Evolutionary conservation across 1,140 invertebrate genomes (phyloP), one percentile per base, ranked within the genome.

Genomic region (Halesus radiatus): DNA sequence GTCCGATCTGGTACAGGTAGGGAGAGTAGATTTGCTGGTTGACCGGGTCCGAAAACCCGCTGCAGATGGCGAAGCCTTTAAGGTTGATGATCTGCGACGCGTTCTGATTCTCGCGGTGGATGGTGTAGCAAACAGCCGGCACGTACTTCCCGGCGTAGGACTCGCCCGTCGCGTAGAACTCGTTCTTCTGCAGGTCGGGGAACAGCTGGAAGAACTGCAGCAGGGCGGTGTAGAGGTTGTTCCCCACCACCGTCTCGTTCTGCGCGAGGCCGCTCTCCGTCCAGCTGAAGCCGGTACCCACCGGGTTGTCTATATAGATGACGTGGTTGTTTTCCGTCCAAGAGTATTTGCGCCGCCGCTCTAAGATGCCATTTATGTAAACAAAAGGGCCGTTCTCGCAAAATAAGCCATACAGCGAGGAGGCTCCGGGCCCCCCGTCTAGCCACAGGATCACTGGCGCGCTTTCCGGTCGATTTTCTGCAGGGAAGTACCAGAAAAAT

Each of bases 101-200:
- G 56, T 81, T 81, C 74, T 80, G 88, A 84, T 87, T 91, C 56
- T 89, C 92, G 54, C 91, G 89, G 85, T 96, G 93, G 64, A 97
- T 96, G 20, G 93, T 92, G 85, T 95, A 92, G 0, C 92, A 92
- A 16, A 96, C 85, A 0, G 94, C 93, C n/a, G 96, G 95, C 0
- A 96, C 93, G 89, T 96, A 96, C 85, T 94, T 94, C 3, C 96
- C 96, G 13, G 92, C 96, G 87, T 97, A 98, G 15, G 96, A 97
- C 88, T 98, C 96, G 1, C 96, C 96, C 3, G 94, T 94, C 0
- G 97, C 92, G 88, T 92, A 96, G 84, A 96, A 95, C 45, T 93
- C 92, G 80, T 92, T 94, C 0, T 85, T 81, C 81, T 90, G 91
- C 5, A 93, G 85, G 83, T 94, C 91, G 3, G 93, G 92, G 83